A percentile compares a stretch with the other conserved stretches of the same genome.
These are phyloP conservation scores for Scopus umbretta DNA, from an alignment of 2,113 vertebrate species.

Conservation along the genomic window DNA sequence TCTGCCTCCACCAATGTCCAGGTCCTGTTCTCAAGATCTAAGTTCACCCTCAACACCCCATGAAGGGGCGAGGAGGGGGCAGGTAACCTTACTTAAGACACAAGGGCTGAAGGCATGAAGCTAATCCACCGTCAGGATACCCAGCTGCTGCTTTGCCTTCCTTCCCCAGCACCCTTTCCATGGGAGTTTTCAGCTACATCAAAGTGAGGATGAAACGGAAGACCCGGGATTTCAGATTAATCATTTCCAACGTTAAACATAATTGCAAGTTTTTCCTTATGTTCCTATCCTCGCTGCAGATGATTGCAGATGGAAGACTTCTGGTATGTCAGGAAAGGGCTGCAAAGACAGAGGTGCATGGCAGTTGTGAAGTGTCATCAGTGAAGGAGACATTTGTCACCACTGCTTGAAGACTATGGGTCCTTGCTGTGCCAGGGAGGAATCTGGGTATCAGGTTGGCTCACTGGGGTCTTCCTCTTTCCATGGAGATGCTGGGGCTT, in stretches of 20 bases:
- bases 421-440: not conserved
- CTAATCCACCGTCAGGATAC: too few relatives aligned
- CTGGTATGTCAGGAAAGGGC: not conserved
- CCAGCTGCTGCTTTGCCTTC: not conserved
- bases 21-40: not conserved
- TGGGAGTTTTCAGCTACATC: not conserved
- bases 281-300: accelerated
- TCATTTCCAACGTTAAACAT: not conserved
- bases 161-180: not conserved
- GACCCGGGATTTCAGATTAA: not conserved
- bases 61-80: not conserved
- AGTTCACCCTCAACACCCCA: not conserved
- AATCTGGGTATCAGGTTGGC: not conserved
- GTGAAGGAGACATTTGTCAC: not conserved
- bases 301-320: not conserved
- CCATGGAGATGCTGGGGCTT: not conserved
- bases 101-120: not conserved
- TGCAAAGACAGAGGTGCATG: not conserved
- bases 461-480: not conserved
- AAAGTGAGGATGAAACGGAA: accelerated
- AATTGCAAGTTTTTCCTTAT: not conserved
- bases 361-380: not conserved
- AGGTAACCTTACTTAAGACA: not conserved
- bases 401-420: not conserved
- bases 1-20: not conserved